Percentiles rank a stretch among this genome's conserved stretches.
Conservation (phyloP, 2,113 vertebrate species). For the Theristicus caerulescens region DNA sequence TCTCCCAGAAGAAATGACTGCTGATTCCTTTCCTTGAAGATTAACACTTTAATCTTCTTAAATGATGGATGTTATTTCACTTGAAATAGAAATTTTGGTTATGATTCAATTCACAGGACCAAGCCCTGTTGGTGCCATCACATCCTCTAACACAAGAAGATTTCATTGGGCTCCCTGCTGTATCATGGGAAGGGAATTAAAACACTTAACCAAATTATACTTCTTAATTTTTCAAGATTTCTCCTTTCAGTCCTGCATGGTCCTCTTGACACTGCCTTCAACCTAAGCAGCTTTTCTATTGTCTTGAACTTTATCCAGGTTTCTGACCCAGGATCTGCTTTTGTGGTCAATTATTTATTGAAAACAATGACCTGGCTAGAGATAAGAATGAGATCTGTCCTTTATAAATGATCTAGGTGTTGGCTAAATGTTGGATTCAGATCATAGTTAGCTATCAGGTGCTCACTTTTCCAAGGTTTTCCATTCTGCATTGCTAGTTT, state of each 20-base stretch:
- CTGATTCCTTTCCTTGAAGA: conserved; percentile 24
- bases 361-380: not conserved
- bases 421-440: not conserved
- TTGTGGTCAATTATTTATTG: not conserved
- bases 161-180: not conserved
- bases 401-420: not conserved
- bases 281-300: not conserved
- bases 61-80: conserved; percentile 8
- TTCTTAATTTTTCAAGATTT: not conserved
- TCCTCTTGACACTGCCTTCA: not conserved
- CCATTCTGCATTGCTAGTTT: not conserved
- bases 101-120: not conserved
- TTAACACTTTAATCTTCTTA: conserved; percentile 1
- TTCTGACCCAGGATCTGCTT: not conserved
- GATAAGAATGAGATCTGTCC: not conserved
- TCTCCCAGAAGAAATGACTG: not conserved
- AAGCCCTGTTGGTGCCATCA: not conserved
- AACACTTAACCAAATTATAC: not conserved
- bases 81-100: not conserved
- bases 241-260: not conserved
- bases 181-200: not conserved
- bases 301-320: not conserved
- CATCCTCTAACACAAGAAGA: not conserved
- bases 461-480: not conserved
- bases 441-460: not conserved